Evolutionary conservation across 2,113 vertebrate species (phyloP), one percentile per base, ranked within the genome.

Genomic region (Forbesichthys agassizii): DNA sequence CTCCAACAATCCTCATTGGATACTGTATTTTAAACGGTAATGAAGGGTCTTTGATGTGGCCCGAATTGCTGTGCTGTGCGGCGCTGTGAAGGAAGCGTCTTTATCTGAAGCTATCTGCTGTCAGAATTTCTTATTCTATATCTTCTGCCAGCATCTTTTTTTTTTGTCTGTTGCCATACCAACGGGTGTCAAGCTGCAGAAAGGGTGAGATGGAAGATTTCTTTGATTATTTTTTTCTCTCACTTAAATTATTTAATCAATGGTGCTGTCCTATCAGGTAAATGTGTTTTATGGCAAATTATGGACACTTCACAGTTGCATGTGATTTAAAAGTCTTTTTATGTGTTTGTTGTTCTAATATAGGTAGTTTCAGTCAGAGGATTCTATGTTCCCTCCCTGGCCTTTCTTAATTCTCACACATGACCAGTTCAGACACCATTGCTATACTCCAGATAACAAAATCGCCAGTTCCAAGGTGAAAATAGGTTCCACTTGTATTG

Each of bases 141-240:
- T 77, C 64, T 82, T 84, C 70, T 42, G 83, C 88, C 85, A 71
- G 81, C 72, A 86, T 91, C 83, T 77, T 88, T 81, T 27, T 88
- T 88, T 78, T 79, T 84, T 82, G 84, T 88, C 85, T 92, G 89
- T 92, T 88, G 85, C 90, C 86, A 92, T 89, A 82, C 91, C 89
- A 89, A 93, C 87, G 65, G 66, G 69, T 72, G 20, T 78, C 83
- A 71, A 27, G 81, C 66, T 36, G 72, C 79, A 84, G 88, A 83
- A 80, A 33, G 79, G 77, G 61, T 48, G 66, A 77, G 66, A 87
- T 85, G 80, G 80, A 76, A 89, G 89, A 83, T 89, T 89, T 86
- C 18, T 63, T 67, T 18, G 46, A 4, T 18, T 7, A 11, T 1
- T 36, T 53, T 10, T 6, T 5, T 77, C 73, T 53, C 63, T 12